Base-by-base conservation (phyloP, 2,113 vertebrate species). In the Passer montanus region DNA sequence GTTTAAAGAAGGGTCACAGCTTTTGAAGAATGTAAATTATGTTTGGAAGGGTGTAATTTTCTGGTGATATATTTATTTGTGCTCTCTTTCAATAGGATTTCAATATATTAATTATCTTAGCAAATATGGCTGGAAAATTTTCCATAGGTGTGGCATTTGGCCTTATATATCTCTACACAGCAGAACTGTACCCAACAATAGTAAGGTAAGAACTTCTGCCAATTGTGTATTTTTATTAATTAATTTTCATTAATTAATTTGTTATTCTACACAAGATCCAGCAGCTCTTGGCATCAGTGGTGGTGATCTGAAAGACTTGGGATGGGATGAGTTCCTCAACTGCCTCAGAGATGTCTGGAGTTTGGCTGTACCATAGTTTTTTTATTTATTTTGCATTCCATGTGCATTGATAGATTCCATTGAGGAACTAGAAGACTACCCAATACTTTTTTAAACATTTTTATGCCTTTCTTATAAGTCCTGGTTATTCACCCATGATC, bases 81-180 rank as follows among this genome's bases (percentile, higher is more conserved):
- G 27, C 72, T 97, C 84, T 97, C 59, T 96, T 83, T 86, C 84
- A 84, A 81, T 83, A 98, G 98, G 81, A 93, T 70, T 95, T 88
- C 63, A 89, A 69, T 46, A 37, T 77, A 66, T 93, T 98, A 95
- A 97, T 90, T 66, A 92, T 99, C 28, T 52, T 97, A 80, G 96
- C 98, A 63, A 97, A 97, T 60, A 99, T 99, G 99, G 98, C 84
- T 24, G 98, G 98, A 90, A 99, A 99, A 95, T 99, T 99, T 98
- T 97, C 98, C 68, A 98, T 99, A 19, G 98, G 98, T 16, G 98
- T 99, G 68, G 98, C 98, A 3, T 99, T 99, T 94, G 99, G 98
- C 55, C 98, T 99, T 41, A 98, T 99, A 93, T 99, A 99, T 93
- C 97, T 99, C 82, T 99, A 99, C 94, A 99, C 98, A 15, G 99